Evolutionary conservation across 2,797 vertebrate genomes (phyloP).

Genomic region (Eptatretus atami): DNA sequence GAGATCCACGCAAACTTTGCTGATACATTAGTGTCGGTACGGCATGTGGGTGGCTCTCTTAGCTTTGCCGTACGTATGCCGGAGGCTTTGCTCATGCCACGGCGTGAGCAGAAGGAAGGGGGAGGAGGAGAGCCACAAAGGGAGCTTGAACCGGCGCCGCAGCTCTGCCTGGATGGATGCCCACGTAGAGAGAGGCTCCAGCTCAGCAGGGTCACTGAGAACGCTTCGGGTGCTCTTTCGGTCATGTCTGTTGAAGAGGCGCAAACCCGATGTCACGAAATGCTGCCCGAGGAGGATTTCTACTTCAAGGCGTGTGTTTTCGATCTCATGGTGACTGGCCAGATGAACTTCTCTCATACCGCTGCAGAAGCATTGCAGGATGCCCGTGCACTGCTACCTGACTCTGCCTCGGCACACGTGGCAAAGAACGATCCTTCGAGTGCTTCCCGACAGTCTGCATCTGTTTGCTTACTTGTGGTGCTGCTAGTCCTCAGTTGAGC

Average conservation of each 20-base stretch:
- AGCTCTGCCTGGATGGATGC: constrained; percentile 17
- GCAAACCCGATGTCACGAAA: constrained; percentile 54
- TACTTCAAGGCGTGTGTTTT: constrained; percentile 95
- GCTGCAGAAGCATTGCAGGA: constrained; percentile 90
- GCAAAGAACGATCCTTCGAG: too few species aligned
- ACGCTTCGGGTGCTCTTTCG: constrained; percentile 28
- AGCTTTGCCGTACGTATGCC: constrained; percentile 87
- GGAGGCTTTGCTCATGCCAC: constrained; percentile 15
- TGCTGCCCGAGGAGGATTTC: constrained; percentile 68
- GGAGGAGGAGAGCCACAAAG: constrained; percentile 26
- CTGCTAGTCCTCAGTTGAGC: too few species aligned
- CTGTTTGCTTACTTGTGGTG: too few species aligned
- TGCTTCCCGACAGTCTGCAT: too few species aligned
- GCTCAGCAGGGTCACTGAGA: constrained; percentile 2
- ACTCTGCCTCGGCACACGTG: constrained; percentile 1
- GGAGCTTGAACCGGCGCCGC: constrained; percentile 53
- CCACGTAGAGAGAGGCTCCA: neutral
- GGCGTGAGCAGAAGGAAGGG: neutral
- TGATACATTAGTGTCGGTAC: constrained; percentile 69
- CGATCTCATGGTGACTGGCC: constrained; percentile 72
- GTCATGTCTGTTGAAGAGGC: constrained; percentile 15
- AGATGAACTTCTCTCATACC: constrained; percentile 80
- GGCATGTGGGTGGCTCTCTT: constrained; percentile 73
- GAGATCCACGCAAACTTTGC: constrained; percentile 91
- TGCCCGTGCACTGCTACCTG: constrained; percentile 10